Base-by-base conservation (phyloP, 1,140 invertebrate species). In the Meloidogyne floridensis region DNA sequence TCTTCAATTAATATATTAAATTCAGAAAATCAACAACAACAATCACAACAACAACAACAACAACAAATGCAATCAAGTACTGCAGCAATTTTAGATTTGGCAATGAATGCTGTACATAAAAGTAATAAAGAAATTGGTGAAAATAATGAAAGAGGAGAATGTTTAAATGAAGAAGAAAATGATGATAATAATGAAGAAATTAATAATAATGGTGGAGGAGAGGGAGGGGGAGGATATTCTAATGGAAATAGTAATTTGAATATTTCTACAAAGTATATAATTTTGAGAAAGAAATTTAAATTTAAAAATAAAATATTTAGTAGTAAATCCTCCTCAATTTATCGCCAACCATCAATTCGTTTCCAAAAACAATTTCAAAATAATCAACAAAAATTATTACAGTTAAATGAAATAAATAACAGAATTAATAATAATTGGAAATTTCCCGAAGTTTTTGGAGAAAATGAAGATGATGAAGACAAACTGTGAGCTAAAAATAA, bases 81-180 rank as follows among this genome's bases (percentile, higher is more conserved):
- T 51, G 77, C 77, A 69, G 77, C 77, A 20, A 79, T 79, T 79
- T 71, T 79, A 72, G 74, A 75, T 47, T 75, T 20, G 3, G 59
- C 59, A 65, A 65, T 65, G 59, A 65, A 65, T 65, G 59, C 59
- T 65, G 59, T 65, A 65, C 15, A 65, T 65, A 65, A 65, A 65
- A 5, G 47, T 47, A 47, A n/a, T 65, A 65, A 59, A 59, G 56
- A 59, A 59, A 59, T n/a, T 65, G 15, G 11, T 15, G 13, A 59
- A 15, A 59, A 59, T 59, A 13, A 59, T 15, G 15, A 15, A 3
- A 15, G 4, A 59, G 11, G 13, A 59, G 56, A 65, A 65, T 47
- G 47, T 47, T 47, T 47, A 47, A 47, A 6, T 47, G 59, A 18
- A 65, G 56, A 59, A 59, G 15, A 11, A 18, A n/a, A 65, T n/a